A percentile compares a stretch with the other conserved stretches of the same genome.
phyloP scores from a whole-genome alignment of 2,113 vertebrate species.

The Petaurus breviceps region DNA sequence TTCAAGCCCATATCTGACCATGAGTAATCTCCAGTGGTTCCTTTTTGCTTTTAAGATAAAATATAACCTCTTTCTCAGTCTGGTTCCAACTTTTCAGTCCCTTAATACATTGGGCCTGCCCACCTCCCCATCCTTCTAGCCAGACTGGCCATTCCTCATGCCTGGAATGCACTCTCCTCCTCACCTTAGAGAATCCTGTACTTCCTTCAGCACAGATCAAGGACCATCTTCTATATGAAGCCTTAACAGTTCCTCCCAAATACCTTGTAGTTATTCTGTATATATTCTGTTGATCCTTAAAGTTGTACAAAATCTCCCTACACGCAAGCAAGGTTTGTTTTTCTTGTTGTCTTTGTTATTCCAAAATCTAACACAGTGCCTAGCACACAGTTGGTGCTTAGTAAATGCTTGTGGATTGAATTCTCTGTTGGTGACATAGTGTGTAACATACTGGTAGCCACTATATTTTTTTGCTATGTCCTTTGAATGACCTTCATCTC shows the following conservation, averaged over 20 bases:
- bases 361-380: neutral
- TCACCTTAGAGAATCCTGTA: neutral
- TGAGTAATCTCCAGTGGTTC: too few species aligned
- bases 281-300: neutral
- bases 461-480: neutral
- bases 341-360: neutral
- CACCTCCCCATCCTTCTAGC: neutral
- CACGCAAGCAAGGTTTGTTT: neutral
- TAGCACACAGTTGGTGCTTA: neutral
- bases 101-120: neutral
- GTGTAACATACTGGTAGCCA: neutral
- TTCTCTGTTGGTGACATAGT: neutral
- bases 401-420: neutral
- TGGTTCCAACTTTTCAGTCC: neutral
- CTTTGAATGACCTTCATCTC: neutral
- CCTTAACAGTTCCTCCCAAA: neutral
- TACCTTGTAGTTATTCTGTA: neutral
- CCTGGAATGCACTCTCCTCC: neutral
- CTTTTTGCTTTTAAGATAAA: neutral
- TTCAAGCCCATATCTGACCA: neutral
- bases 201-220: neutral
- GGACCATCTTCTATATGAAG: neutral
- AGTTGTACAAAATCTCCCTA: neutral
- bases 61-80: neutral
- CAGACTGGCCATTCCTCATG: neutral